Base-by-base conservation (phyloP, 2,888 invertebrate species). In the Drosophila putrida region DNA sequence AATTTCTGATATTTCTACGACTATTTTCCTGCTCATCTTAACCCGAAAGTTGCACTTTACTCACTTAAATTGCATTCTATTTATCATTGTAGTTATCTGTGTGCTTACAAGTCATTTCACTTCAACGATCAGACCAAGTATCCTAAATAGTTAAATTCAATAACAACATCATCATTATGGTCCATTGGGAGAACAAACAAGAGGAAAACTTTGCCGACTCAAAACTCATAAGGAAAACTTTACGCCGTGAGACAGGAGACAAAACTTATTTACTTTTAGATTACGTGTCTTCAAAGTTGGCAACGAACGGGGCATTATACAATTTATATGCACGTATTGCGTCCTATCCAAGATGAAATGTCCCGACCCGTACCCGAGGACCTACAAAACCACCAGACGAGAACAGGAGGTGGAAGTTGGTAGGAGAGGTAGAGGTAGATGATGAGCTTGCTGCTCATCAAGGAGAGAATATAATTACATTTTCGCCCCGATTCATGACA, bases 281-380 rank as follows among this genome's bases (percentile, higher is more conserved):
- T 83, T 88, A 85, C 88, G 86, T 86, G 88, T 85, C 78, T 58
- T 64, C 69, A 67, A 78, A 80, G 68, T 88, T 78, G 57, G 58
- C 70, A 84, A 62, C 77, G 74, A 68, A 43, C 36, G 46, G 27
- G 28, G 27, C 77, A 89, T 82, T 84, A 82, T 80, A 85, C 68
- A 88, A 82, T 89, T 89, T 89, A 89, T 87, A 87, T 84, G 88
- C 89, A 89, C 89, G 89, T 88, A 79, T 72, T 88, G 76, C 76
- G 54, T 66, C 71, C 73, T 51, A 79, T 61, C 68, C 79, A 55
- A 88, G 87, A 81, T 83, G 89, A 88, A 75, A 83, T 84, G 75
- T 81, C 67, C 55, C 71, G 55, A 59, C 61, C 47, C 49, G 39
- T 6, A 41, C 20, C n/a, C 70, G 31, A 44, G 50, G 35, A 49